Base-by-base conservation (phyloP, 2,888 invertebrate species). In the Nomada hirtipes region DNA sequence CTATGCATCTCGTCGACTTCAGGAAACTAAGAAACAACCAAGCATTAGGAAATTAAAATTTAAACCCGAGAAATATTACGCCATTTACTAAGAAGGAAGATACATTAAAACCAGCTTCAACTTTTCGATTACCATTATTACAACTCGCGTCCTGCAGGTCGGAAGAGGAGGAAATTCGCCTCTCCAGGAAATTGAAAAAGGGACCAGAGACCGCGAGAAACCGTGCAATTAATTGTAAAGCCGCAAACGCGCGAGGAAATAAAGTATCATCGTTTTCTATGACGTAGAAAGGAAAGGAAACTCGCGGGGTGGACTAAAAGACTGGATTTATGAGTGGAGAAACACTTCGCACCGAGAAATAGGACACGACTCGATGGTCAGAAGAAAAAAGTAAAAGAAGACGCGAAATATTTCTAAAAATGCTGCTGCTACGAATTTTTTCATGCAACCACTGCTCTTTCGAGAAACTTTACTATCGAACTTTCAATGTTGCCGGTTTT, bases 151-250 rank as follows among this genome's bases (percentile, higher is more conserved):
- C n/a, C 53, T 10, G 18, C 36, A 18, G 7, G 59, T 63, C 55
- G 18, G 13, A 52, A 11, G 50, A n/a, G 42, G 23, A 42, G 63
- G 47, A 60, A 60, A 52, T 72, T 64, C 26, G n/a, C 42, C 44
- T 29, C 23, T 20, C 10, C 3, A 53, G 65, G 77, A 73, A 65
- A 77, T 77, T 77, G 65, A 65, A 73, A 77, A 65, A 73, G 65
- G 55, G 63, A 15, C 13, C 23, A 20, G 23, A 52, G 18, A 13
- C 36, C 4, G 7, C 42, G 23, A n/a, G 55, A 73, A 63, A 20
- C 70, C 69, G 52, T 60, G 81, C 69, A 81, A 79, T 79, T 81
- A 81, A 81, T 81, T 65, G 81, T 53, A 15, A 64, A 65, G 18
- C 79, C 26, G 18, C 69, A 53, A 64, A 70, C 50, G 59, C 74